Evolutionary conservation across 2,888 invertebrate species (phyloP).

Genomic region (Drosophila cognata): DNA sequence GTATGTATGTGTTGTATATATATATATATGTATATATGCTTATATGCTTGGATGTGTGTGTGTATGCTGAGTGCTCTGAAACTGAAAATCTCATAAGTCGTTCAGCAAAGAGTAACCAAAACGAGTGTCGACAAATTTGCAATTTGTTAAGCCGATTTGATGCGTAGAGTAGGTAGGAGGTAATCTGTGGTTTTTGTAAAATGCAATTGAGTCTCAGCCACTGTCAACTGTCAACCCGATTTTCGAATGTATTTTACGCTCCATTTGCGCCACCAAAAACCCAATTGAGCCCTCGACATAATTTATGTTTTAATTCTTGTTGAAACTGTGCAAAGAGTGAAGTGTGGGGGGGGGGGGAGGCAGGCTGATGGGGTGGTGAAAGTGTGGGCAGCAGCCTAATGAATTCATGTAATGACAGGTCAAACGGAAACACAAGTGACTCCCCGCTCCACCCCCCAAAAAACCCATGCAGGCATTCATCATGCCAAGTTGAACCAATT

Average conservation of each 20-base stretch:
- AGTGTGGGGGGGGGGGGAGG: neutral
- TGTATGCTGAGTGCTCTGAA: neutral
- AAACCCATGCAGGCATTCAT: neutral
- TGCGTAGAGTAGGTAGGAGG: slow-evolving; percentile 1
- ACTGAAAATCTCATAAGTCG: slow-evolving; percentile 27
- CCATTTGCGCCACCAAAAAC: slow-evolving; percentile 48
- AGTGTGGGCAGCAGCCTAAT: slow-evolving; percentile 49
- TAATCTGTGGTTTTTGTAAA: slow-evolving; percentile 28
- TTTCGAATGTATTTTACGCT: slow-evolving; percentile 63
- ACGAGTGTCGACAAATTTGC: slow-evolving; percentile 7
- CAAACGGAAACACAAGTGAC: slow-evolving; percentile 43
- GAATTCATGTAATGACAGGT: slow-evolving; percentile 72
- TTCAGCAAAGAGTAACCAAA: slow-evolving; percentile 2
- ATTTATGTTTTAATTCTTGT: slow-evolving; percentile 75
- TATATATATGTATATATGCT: neutral
- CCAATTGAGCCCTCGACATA: slow-evolving; percentile 36
- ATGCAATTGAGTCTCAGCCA: slow-evolving; percentile 30
- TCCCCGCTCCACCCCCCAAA: neutral
- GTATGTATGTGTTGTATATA: neutral
- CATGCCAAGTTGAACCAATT: slow-evolving; percentile 16
- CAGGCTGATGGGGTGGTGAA: slow-evolving; percentile 11
- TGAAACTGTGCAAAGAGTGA: slow-evolving; percentile 37
- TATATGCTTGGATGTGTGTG: neutral
- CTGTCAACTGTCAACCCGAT: slow-evolving; percentile 53
- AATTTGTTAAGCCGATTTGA: slow-evolving; percentile 34